These are phyloP conservation scores for Neoscelio sp. DNA, from an alignment of 2,888 invertebrate genomes.

Conservation along the genomic window DNA sequence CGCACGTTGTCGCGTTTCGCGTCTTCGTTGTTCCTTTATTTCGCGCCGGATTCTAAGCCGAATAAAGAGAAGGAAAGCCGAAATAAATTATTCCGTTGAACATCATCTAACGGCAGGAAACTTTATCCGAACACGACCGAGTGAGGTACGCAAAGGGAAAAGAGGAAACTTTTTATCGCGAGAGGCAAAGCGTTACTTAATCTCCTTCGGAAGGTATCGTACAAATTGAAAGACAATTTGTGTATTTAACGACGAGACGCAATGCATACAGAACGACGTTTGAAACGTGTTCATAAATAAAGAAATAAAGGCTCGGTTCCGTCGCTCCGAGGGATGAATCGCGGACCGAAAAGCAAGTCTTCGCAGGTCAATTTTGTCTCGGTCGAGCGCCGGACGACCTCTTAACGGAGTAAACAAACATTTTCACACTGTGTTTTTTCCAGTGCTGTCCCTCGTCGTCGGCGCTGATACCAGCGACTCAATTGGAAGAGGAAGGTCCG, in stretches of 20 bases:
- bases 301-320: constrained; percentile 30
- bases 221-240: constrained; percentile 42
- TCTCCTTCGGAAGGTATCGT: neutral
- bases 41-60: constrained; percentile 35
- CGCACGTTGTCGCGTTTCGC: constrained; percentile 16
- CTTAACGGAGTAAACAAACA: constrained; percentile 45
- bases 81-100: neutral
- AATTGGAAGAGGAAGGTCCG: constrained; percentile 53
- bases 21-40: neutral
- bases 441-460: no score
- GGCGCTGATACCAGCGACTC: constrained; percentile 55
- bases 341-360: constrained; percentile 21
- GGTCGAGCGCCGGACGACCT: constrained; percentile 1
- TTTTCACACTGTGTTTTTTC: constrained; percentile 54
- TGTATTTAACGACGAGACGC: constrained; percentile 16
- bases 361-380: constrained; percentile 53
- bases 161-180: neutral
- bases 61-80: constrained; percentile 12
- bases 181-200: neutral
- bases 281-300: constrained; percentile 31
- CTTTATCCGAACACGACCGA: no score
- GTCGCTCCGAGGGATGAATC: constrained; percentile 52
- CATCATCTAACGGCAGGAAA: neutral
- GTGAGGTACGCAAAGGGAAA: neutral
- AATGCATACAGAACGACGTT: constrained; percentile 5